phyloP scores from a whole-genome alignment of 2,113 vertebrate species.

The Neolamprologus tretocephalus region DNA sequence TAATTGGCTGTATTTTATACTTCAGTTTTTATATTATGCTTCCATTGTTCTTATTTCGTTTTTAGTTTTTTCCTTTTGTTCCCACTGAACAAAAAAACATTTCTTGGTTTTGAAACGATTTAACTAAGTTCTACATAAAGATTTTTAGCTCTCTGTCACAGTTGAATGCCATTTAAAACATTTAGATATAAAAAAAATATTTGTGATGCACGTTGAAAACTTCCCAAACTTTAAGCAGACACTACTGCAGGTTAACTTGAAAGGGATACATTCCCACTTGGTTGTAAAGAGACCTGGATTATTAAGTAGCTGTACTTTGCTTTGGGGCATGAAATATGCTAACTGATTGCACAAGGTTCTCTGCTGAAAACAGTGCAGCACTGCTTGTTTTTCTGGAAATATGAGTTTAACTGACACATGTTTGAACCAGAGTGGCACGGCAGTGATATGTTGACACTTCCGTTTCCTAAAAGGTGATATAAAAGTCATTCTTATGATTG shows the following conservation, averaged over 20 bases:
- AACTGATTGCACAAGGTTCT: conserved; percentile 19
- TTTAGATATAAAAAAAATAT: neutral
- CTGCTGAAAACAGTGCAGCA: neutral
- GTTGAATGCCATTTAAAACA: neutral
- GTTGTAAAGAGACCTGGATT: conserved; percentile 34
- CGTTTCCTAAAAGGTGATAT: neutral
- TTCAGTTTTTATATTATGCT: neutral
- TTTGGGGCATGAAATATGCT: conserved; percentile 15
- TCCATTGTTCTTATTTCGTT: neutral
- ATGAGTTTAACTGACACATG: neutral
- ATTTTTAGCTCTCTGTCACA: neutral
- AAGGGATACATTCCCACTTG: neutral
- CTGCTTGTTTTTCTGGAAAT: conserved; percentile 2
- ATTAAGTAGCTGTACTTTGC: conserved; percentile 16
- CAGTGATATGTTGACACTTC: neutral
- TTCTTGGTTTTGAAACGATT: neutral
- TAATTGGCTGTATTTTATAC: neutral
- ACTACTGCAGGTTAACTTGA: neutral
- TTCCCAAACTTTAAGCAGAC: neutral
- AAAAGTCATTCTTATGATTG: neutral
- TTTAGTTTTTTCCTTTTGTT: neutral
- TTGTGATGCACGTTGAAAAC: neutral
- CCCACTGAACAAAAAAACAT: neutral
- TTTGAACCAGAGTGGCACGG: neutral
- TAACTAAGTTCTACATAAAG: neutral